Base-by-base conservation (phyloP, 2,888 invertebrate genomes). In the Lycocerus yunnanus region DNA sequence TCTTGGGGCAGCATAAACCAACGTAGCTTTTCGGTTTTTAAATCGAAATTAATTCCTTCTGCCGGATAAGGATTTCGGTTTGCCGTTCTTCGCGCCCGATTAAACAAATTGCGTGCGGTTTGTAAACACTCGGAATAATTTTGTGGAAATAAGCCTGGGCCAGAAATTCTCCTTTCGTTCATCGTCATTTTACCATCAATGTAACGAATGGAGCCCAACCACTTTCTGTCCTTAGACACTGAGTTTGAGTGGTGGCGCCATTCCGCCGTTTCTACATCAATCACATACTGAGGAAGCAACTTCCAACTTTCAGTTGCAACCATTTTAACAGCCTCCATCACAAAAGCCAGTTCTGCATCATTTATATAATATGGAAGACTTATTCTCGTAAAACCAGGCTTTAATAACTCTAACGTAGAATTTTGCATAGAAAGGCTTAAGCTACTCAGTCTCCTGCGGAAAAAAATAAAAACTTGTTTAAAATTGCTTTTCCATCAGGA, bases 1-100 rank as follows among this genome's bases (percentile, higher is more conserved):
- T 97, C 97, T 83, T 93, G 93, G 0, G 96, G 96, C 69, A 97
- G 86, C 90, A 97, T 92, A 87, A 96, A 97, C 97, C 97, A 97
- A 76, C 96, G 90, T 13, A 96, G 88, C 70, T 90, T 89, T 79
- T 93, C 92, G 61, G 93, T 91, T 65, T 92, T 89, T 13, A 89
- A 88, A 81, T 93, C 92, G 83, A 96, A 95, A 78, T 90, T 89
- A 16, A 93, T 90, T 79, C 92, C 91, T 79, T 94, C 94, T 84
- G 96, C 95, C 18, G 93, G 91, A 70, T 93, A 89, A 10, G 93
- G 91, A 80, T 92, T 92, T 81, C 94, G 90, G 88, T 93, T 92
- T 15, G 94, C 94, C 83, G 93, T 89, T 88, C 93, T 94, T 84
- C 94, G 88, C 1, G 95, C 93, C 82, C 93, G 90, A 81, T 92